Conservation (phyloP, 2,113 vertebrate species). For the Saiga tatarica region DNA sequence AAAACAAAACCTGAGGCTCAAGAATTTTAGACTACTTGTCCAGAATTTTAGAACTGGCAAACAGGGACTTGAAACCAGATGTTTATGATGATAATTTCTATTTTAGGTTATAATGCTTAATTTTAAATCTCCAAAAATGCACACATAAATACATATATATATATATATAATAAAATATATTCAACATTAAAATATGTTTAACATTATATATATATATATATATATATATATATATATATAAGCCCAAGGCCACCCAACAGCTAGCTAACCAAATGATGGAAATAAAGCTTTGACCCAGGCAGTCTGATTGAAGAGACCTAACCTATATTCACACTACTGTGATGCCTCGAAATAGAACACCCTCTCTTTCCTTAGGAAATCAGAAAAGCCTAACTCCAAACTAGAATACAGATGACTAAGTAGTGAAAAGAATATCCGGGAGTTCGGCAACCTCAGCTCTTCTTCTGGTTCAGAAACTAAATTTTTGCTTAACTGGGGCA, state of each 20-base stretch:
- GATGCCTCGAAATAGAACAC: background rate
- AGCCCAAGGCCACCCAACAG: background rate
- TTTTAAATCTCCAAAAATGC: background rate
- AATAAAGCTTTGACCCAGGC: background rate
- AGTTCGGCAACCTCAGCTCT: background rate
- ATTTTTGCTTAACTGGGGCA: slow-evolving; percentile 1
- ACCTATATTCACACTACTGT: background rate
- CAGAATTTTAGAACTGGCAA: background rate
- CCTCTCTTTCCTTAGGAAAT: slow-evolving; percentile 22
- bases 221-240: background rate
- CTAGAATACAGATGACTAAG: slow-evolving; percentile 25
- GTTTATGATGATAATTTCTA: background rate
- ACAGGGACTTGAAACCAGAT: background rate
- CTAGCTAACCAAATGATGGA: background rate
- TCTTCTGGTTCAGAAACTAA: background rate
- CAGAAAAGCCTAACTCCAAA: background rate
- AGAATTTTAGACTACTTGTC: background rate
- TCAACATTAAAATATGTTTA: background rate
- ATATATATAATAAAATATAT: background rate
- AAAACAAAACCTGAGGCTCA: background rate
- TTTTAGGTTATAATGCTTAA: background rate
- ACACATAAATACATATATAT: background rate
- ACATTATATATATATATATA: background rate
- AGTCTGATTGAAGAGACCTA: background rate
- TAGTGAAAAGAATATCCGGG: background rate